Percentiles rank a stretch among this genome's conserved stretches.
Evolutionary conservation across 2,797 vertebrate genomes (phyloP).

Genomic region (Enteromius anoplus): DNA sequence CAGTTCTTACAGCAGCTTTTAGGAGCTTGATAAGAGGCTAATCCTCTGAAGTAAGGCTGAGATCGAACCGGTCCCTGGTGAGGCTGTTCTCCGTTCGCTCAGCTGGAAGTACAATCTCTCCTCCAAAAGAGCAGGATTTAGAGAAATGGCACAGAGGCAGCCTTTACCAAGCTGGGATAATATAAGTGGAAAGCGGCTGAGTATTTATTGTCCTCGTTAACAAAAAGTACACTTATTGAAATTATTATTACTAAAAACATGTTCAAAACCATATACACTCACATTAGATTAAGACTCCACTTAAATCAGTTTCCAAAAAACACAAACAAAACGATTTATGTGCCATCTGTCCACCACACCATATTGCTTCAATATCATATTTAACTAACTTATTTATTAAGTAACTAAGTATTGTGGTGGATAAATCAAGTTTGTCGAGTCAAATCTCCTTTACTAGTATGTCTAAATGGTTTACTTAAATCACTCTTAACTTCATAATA

Average conservation of each 20-base stretch:
- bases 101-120: conserved; percentile 66
- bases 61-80: conserved; percentile 73
- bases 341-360: background rate
- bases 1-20: conserved; percentile 78
- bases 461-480: background rate
- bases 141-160: conserved; percentile 63
- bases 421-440: background rate
- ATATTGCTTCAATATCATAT: background rate
- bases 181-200: background rate
- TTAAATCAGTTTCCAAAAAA: background rate
- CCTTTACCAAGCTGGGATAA: conserved; percentile 17
- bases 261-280: conserved; percentile 7
- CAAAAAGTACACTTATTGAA: background rate
- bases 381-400: background rate
- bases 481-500: background rate
- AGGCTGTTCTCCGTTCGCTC: conserved; percentile 67
- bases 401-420: background rate
- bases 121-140: conserved; percentile 68
- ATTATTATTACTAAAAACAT: background rate
- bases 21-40: conserved; percentile 80
- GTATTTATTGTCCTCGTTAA: background rate
- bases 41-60: conserved; percentile 78
- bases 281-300: background rate
- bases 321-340: background rate
- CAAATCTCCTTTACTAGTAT: background rate